phyloP scores from a whole-genome alignment of 2,888 invertebrate genomes.

The Lacanobia oleracea region DNA sequence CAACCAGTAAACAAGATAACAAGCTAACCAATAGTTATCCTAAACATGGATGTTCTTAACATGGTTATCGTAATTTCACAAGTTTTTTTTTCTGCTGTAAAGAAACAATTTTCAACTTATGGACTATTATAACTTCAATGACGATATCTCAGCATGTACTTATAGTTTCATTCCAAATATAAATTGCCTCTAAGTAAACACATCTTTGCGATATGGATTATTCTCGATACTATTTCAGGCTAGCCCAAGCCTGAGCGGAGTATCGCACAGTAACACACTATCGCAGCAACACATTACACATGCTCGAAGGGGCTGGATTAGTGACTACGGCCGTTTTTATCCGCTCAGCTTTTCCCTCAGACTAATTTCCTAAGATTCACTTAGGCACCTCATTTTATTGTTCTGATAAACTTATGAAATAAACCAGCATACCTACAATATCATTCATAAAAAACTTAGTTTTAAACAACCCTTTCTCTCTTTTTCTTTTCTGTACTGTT shows the following conservation, averaged over 20 bases:
- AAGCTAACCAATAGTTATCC: no score
- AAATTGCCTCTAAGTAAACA: background rate
- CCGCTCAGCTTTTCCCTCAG: conserved; percentile 10
- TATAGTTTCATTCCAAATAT: conserved; percentile 14
- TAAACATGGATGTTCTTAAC: background rate
- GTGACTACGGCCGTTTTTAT: background rate
- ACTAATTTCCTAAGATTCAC: conserved; percentile 7
- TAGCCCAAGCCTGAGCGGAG: conserved; percentile 2
- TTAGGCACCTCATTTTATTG: conserved; percentile 52
- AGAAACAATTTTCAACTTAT: background rate
- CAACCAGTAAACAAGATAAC: no score
- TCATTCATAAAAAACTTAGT: background rate
- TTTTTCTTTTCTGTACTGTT: conserved; percentile 2
- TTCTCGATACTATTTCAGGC: conserved; percentile 48
- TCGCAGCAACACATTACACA: background rate
- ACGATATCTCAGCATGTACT: conserved; percentile 26
- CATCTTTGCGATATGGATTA: conserved; percentile 61
- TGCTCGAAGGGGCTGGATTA: background rate
- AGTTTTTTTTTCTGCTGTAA: background rate
- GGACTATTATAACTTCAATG: background rate
- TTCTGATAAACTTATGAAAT: conserved; percentile 34
- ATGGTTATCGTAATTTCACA: background rate
- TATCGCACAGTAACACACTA: background rate
- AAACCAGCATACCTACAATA: background rate
- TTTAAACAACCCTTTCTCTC: background rate